Evolutionary conservation across 2,888 invertebrate species (phyloP).

Genomic region (Eilema depressum): DNA sequence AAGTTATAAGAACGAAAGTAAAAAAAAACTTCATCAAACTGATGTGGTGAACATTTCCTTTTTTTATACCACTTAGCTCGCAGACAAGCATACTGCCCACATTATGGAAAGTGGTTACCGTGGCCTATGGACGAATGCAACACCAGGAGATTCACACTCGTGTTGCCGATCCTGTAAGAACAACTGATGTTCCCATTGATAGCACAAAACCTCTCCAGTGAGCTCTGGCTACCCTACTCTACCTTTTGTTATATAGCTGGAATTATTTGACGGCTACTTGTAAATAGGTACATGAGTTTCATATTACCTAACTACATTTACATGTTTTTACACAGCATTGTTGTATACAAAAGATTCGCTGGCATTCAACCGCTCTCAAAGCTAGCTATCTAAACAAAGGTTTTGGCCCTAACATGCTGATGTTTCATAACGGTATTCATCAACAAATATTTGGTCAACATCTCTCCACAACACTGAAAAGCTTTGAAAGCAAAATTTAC

Average conservation of each 20-base stretch:
- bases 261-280: background rate
- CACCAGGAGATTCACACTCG: too few relatives aligned
- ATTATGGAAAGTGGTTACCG: too few relatives aligned
- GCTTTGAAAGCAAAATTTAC: background rate
- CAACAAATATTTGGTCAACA: background rate
- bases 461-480: background rate
- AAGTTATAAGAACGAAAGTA: too few relatives aligned
- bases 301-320: background rate
- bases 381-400: background rate
- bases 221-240: too few relatives aligned
- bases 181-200: too few relatives aligned
- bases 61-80: too few relatives aligned
- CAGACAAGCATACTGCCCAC: too few relatives aligned
- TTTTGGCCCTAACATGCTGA: background rate
- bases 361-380: background rate
- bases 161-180: too few relatives aligned
- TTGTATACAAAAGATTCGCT: background rate
- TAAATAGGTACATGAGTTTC: background rate
- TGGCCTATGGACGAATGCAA: too few relatives aligned
- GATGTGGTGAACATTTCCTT: too few relatives aligned
- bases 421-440: background rate
- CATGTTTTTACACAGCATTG: background rate
- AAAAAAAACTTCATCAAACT: too few relatives aligned
- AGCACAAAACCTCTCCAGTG: too few relatives aligned
- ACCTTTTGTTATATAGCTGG: background rate